Evolutionary conservation across 2,888 invertebrate species (phyloP).

Genomic region (Bombylius major): DNA sequence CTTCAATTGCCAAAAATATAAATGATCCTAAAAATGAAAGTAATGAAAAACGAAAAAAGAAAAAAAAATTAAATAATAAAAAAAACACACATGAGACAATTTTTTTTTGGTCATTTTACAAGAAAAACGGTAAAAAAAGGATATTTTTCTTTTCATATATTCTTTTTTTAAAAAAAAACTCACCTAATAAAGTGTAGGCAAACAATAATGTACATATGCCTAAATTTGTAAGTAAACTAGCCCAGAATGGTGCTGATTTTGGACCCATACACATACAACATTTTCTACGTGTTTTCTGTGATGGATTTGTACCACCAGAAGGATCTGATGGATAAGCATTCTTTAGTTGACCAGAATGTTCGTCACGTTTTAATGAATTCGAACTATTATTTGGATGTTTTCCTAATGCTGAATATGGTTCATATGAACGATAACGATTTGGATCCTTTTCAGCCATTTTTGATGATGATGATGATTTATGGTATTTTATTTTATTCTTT

Average conservation of each 20-base stretch:
- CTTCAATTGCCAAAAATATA: conserved; percentile 75
- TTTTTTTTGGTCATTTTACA: too few species aligned
- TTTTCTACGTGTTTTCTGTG: conserved; percentile 12
- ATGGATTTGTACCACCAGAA: conserved; percentile 1
- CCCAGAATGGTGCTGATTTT: conserved; percentile 35
- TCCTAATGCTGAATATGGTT: conserved; percentile 30
- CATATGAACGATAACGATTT: conserved; percentile 31
- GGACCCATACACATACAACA: conserved; percentile 20
- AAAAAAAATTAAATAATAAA: background rate
- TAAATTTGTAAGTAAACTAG: conserved; percentile 66
- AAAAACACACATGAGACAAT: too few species aligned
- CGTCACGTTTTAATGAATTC: conserved; percentile 26
- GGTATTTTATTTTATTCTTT: background rate
- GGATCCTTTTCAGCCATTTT: conserved; percentile 25
- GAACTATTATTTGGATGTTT: conserved; percentile 17
- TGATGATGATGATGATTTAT: background rate
- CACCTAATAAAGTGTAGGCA: conserved; percentile 60
- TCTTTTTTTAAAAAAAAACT: conserved; percentile 20
- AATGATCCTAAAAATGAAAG: conserved; percentile 50
- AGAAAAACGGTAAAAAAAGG: too few species aligned
- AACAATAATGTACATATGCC: conserved; percentile 70
- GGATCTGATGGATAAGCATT: conserved; percentile 1
- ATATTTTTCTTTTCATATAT: background rate
- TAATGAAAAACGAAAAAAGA: too few species aligned
- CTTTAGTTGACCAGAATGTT: conserved; percentile 8